A percentile compares a stretch with the other conserved stretches of the same genome.
These are phyloP conservation scores for Alcedo quadribrachys DNA, from an alignment of 2,797 vertebrate species.

Conservation along the genomic window DNA sequence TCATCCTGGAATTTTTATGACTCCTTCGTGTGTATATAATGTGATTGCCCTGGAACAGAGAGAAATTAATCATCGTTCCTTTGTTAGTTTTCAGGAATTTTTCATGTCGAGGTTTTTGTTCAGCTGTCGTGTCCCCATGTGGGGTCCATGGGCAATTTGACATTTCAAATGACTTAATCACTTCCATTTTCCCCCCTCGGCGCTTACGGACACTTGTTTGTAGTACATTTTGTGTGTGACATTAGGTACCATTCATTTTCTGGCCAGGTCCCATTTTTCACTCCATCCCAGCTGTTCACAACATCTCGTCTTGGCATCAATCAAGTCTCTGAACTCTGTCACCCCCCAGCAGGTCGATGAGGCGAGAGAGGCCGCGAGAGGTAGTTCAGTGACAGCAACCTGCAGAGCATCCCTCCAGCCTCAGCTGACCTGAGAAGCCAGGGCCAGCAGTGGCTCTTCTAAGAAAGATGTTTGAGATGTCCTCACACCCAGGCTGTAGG, in stretches of 20 bases:
- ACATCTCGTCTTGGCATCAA: neutral
- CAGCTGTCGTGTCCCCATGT: conserved; percentile 38
- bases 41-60: conserved; percentile 35
- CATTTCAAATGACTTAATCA: conserved; percentile 34
- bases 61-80: conserved; percentile 55
- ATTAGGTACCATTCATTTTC: neutral
- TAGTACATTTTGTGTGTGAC: neutral
- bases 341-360: rapidly evolving
- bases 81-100: conserved; percentile 58
- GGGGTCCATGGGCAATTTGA: conserved; percentile 23
- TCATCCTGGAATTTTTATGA: conserved; percentile 72
- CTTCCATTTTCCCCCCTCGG: neutral
- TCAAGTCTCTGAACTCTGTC: rapidly evolving
- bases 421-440: rapidly evolving
- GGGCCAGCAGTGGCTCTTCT: rapidly evolving
- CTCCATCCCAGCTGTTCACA: neutral
- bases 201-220: neutral
- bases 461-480: rapidly evolving
- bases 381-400: neutral
- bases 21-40: conserved; percentile 68
- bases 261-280: neutral
- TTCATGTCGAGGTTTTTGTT: conserved; percentile 38
- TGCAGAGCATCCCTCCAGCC: neutral
- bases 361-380: rapidly evolving
- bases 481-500: rapidly evolving